Evolutionary conservation across 1,140 invertebrate species (phyloP), one percentile per base, ranked within the genome.

Genomic region (Neocloeon triangulifer): DNA sequence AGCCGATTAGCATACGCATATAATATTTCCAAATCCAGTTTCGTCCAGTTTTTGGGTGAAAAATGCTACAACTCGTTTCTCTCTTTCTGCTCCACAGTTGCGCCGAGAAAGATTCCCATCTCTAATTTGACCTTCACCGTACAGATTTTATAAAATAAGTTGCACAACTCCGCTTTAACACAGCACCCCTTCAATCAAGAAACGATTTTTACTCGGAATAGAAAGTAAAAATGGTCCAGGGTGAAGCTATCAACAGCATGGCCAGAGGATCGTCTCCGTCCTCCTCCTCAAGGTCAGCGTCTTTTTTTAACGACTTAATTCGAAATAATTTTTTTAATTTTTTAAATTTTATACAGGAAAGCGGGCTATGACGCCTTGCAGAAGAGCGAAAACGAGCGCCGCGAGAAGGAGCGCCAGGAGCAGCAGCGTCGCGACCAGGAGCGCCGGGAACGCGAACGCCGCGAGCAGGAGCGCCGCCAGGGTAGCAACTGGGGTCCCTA

Each of bases 391-490:
- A 8, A 15, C 7, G 21, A 14, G 21, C n/a, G 16, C 21, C 14
- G 26, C 5, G 18, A 19, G 32, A 33, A 33, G 19, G 22, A 33
- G 15, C 8, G 17, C 10, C 15, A 32, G 25, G 52, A 47, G 14
- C 48, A 56, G 34, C 48, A 52, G 39, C 57, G 59, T 41, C 53
- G 54, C 13, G 60, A 67, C 44, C 59, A 69, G 37, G 64, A 62
- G 22, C 54, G 66, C 28, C 75, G 71, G 70, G 7, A 29, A 29
- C 10, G 13, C 27, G 7, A 8, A 9, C 13, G 15, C 9, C 15
- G 26, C 5, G 26, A 25, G 12, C n/a, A n/a, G n/a, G n/a, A 8
- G 8, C 13, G 15, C 9, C 15, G 26, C 5, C 23, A 25, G 12
- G 23, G 26, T 19, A 23, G 32, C 13, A 14, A 20, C 19, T 33